These are phyloP conservation scores for Tokudaia tokunoshimensis DNA, from an alignment of 2,797 vertebrate species.

Conservation along the genomic window DNA sequence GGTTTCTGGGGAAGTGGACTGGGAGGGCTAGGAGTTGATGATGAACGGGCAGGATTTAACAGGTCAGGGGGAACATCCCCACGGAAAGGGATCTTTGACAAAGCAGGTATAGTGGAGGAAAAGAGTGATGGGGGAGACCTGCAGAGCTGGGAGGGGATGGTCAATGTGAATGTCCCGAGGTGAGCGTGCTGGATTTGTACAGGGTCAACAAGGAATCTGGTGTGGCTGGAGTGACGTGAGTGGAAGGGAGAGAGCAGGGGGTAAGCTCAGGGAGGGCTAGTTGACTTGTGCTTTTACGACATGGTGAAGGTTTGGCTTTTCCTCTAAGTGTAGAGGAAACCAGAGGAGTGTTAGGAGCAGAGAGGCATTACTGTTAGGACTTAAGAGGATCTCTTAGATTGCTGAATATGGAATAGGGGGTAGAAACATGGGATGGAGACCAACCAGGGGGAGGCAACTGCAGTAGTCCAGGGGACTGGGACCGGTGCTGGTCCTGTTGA, in stretches of 20 bases:
- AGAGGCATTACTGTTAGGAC: constrained; percentile 18
- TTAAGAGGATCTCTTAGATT: neutral
- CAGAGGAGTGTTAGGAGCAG: neutral
- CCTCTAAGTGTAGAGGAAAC: constrained; percentile 27
- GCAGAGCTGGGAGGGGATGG: constrained; percentile 34
- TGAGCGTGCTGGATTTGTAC: constrained; percentile 27
- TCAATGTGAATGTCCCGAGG: constrained; percentile 48
- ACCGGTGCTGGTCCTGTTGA: neutral
- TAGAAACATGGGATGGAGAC: neutral
- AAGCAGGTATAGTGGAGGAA: constrained; percentile 46
- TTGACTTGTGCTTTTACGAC: neutral
- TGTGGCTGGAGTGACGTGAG: constrained; percentile 31
- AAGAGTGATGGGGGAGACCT: neutral
- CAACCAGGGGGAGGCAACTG: neutral
- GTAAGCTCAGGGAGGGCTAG: constrained; percentile 26
- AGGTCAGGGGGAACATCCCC: neutral
- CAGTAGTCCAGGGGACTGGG: constrained; percentile 10
- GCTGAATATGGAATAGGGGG: neutral
- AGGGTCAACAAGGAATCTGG: constrained; percentile 1
- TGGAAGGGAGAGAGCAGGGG: neutral
- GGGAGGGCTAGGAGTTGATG: neutral
- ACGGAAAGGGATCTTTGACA: constrained; percentile 54
- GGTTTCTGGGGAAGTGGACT: constrained; percentile 4
- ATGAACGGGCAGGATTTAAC: constrained; percentile 23
- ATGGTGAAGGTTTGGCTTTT: constrained; percentile 49